Evolutionary conservation across 2,888 invertebrate species (phyloP).

Genomic region (Acrobasis consociella): DNA sequence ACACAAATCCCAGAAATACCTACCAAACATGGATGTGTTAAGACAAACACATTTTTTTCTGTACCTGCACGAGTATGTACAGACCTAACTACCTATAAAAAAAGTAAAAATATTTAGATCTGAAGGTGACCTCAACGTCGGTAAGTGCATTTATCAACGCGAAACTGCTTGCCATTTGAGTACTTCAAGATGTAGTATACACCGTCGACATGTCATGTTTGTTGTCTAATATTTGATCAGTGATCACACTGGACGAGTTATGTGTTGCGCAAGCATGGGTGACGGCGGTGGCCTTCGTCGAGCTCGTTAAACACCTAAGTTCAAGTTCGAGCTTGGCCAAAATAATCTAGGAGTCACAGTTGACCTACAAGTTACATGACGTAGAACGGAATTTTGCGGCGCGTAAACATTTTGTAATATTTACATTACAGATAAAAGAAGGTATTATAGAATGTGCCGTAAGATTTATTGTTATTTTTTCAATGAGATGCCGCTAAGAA

Average conservation of each 20-base stretch:
- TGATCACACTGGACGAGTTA: slow-evolving; percentile 7
- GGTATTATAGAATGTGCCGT: background rate
- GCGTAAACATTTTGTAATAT: slow-evolving; percentile 28
- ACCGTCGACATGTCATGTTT: background rate
- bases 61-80: too few relatives aligned
- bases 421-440: background rate
- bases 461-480: background rate
- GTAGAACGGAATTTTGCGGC: slow-evolving; percentile 31
- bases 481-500: background rate
- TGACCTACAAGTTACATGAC: slow-evolving; percentile 38
- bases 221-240: slow-evolving; percentile 11
- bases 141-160: too few relatives aligned
- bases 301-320: slow-evolving; percentile 31
- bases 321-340: slow-evolving; percentile 37
- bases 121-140: too few relatives aligned
- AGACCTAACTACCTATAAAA: too few relatives aligned
- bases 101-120: too few relatives aligned
- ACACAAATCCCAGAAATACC: too few relatives aligned
- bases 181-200: slow-evolving; percentile 5
- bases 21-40: too few relatives aligned
- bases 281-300: slow-evolving; percentile 6
- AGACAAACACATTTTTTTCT: too few relatives aligned
- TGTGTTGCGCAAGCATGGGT: slow-evolving; percentile 20
- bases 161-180: background rate
- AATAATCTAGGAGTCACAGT: slow-evolving; percentile 29